Evolutionary conservation across 2,113 vertebrate genomes (phyloP), one percentile per base, ranked within the genome.

Genomic region (Seriola dumerili): DNA sequence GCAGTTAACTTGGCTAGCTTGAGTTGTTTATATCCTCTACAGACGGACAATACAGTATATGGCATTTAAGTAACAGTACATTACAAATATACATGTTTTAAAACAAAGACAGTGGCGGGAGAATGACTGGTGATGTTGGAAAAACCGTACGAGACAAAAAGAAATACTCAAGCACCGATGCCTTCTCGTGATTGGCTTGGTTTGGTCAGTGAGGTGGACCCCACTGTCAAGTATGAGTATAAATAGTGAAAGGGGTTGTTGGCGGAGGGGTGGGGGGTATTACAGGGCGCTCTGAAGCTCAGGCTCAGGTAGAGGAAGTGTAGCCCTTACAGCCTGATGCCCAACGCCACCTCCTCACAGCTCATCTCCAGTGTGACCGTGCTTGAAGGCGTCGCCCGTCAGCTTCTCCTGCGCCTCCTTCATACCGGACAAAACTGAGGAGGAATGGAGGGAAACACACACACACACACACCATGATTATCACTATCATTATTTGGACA

Each of bases 361-460:
- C 90, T 99, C 98, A 76, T 99, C 98, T 86, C 92, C 95, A 23
- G 96, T 65, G 89, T 96, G 98, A 34, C 81, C 54, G 19, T 92
- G 95, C 81, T 95, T 96, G 94, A 96, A 97, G 89, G 96, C 92
- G 70, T 99, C 97, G 0, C 98, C 98, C 0, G 98, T 99, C 86
- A 99, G 94, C 89, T 96, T 97, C 87, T 97, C 97, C 93, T 99
- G 97, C 58, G 97, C 98, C 91, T 99, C 97, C 91, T 97, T 98
- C 98, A 99, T 99, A 8, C 96, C 95, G 1, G 96, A 93, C 80
- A 98, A 91, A 59, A 99, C 98, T 99, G 93, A 23, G 46, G 29
- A 1, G 46, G 44, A 29, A 32, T 9, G 21, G 23, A 44, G 16
- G 32, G 1, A 42, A 12, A 29, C 29, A 29, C 29, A 29, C 29